Evolutionary conservation across 2,888 invertebrate species (phyloP), one percentile per base, ranked within the genome.

Genomic region (Apodemia mormo): DNA sequence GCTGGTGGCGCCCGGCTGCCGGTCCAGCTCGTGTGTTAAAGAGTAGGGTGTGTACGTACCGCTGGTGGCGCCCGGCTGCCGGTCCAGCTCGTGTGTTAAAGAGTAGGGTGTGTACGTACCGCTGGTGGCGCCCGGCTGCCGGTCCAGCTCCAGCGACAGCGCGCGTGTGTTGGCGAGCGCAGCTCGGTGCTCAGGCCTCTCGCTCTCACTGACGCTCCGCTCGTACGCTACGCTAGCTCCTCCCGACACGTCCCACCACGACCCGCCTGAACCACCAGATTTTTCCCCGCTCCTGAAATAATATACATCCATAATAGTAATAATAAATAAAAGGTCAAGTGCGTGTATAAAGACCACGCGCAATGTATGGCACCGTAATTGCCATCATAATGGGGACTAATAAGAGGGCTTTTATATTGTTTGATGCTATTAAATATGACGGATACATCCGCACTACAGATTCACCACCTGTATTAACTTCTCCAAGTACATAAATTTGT

Each of bases 121-220:
- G 40, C 40, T 40, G 40, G 40, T 7, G 40, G 40, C 33, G 33
- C 33, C 33, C 33, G 33, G 33, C 2, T 33, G 33, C 4, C 33
- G 40, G 6, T 96, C 96, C 66, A 96, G 87, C 78, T 96, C 97
- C 1, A 97, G 92, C 33, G 96, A 96, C 77, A 96, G 91, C 14
- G 96, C 95, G 70, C 96, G 93, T 37, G 94, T 96, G 80, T 95
- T 95, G 65, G 86, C 83, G 61, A 88, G 85, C 43, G 79, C 77
- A 68, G 79, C 78, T 7, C 81, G 79, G 75, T 67, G 71, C 52
- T 70, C 74, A 12, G 67, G 72, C 7, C 81, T 82, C 76, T 90
- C 90, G 0, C 92, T 89, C 81, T 94, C 94, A 79, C 94, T 94
- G 58, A 89, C 87, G 75, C 94, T 94, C 75, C 95, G 94, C 78